A percentile compares a stretch with the other conserved stretches of the same genome.
phyloP scores from a whole-genome alignment of 1,140 invertebrate species.

The Lordiphosa mommai region DNA sequence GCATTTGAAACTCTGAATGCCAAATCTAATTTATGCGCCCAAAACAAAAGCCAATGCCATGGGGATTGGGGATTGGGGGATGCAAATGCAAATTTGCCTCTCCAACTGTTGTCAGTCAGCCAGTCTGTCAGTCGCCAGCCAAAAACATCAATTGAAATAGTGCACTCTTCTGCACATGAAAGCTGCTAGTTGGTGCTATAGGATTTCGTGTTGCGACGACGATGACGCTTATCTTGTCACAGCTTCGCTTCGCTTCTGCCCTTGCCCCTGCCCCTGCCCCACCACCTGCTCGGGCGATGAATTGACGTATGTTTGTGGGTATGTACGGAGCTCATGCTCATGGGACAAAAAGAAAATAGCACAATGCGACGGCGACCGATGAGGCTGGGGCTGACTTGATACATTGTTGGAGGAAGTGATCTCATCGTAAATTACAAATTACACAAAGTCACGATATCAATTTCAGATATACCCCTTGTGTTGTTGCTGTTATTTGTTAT shows the following conservation, averaged over 20 bases:
- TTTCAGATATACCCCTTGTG: constrained; percentile 64
- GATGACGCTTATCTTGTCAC: constrained; percentile 57
- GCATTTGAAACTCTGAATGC: constrained; percentile 27
- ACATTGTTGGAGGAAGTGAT: constrained; percentile 72
- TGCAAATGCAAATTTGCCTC: constrained; percentile 61
- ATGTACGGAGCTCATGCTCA: constrained; percentile 14
- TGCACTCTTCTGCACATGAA: not conserved
- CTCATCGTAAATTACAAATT: constrained; percentile 78
- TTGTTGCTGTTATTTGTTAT: constrained; percentile 47
- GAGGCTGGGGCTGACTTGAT: constrained; percentile 31
- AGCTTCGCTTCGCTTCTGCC: constrained; percentile 13
- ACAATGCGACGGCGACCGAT: constrained; percentile 33
- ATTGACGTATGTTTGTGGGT: constrained; percentile 52
- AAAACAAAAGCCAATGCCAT: constrained; percentile 32
- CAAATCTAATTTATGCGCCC: constrained; percentile 59
- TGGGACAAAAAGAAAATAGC: constrained; percentile 45
- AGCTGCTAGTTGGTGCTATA: constrained; percentile 9
- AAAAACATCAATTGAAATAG: constrained; percentile 31
- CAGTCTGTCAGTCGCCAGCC: constrained; percentile 24
- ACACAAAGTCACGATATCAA: constrained; percentile 78
- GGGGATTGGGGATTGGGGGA: constrained; percentile 25
- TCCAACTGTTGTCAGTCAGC: constrained; percentile 28
- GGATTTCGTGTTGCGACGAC: constrained; percentile 6
- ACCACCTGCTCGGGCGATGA: constrained; percentile 30
- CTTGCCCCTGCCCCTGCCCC: not conserved